Evolutionary conservation across 2,888 invertebrate genomes (phyloP).

Genomic region (Limulus polyphemus): DNA sequence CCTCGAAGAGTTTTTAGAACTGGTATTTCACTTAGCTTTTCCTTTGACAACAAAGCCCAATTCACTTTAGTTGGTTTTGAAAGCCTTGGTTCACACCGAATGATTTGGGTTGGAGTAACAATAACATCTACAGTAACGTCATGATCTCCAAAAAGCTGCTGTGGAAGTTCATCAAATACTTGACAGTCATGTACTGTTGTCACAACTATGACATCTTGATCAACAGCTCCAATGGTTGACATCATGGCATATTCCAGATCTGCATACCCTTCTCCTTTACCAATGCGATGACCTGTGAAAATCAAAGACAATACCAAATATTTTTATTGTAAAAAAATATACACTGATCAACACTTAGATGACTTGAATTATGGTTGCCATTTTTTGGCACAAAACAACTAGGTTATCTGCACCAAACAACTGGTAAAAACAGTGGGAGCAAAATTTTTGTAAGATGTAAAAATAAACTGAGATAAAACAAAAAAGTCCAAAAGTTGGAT

Average conservation of each 20-base stretch:
- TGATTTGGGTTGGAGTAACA: conserved; percentile 67
- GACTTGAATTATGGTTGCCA: too few species aligned
- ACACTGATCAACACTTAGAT: too few species aligned
- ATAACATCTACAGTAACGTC: conserved; percentile 77
- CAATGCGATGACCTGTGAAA: conserved; percentile 55
- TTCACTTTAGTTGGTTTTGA: conserved; percentile 59
- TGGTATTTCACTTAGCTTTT: conserved; percentile 58
- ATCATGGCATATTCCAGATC: conserved; percentile 73
- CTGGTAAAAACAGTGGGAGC: too few species aligned
- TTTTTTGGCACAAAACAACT: too few species aligned
- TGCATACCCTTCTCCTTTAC: conserved; percentile 74
- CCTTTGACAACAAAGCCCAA: conserved; percentile 62
- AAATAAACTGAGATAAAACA: too few species aligned
- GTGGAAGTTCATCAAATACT: conserved; percentile 60
- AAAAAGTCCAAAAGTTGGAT: too few species aligned
- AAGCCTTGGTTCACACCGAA: conserved; percentile 46
- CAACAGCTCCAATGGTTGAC: conserved; percentile 61
- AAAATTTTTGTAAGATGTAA: too few species aligned
- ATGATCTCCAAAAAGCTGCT: conserved; percentile 58
- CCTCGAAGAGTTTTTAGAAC: conserved; percentile 45
- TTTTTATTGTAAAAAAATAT: too few species aligned
- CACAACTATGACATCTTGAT: conserved; percentile 57
- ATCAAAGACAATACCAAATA: not conserved
- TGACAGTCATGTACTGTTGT: conserved; percentile 70
- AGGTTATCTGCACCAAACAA: too few species aligned